Evolutionary conservation across 1,140 invertebrate genomes (phyloP), one percentile per base, ranked within the genome.

Genomic region (Aphaenogaster rudis): DNA sequence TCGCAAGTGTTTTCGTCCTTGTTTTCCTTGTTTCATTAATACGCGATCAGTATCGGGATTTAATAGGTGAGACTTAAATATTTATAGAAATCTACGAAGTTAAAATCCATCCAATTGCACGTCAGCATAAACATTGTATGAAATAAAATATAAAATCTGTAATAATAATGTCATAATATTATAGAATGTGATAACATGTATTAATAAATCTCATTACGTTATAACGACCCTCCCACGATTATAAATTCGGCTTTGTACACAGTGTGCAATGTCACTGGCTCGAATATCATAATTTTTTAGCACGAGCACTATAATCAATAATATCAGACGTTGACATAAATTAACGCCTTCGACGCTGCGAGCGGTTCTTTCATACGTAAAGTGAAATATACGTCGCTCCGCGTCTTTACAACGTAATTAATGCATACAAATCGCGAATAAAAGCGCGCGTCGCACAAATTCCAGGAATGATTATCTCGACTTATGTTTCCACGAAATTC

Each of bases 401-500:
- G 48, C 66, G 21, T 81, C 36, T 72, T 71, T 69, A 54, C 42
- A 63, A 36, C 15, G 69, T 78, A 71, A 90, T 90, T 89, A 90
- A 90, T 88, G 61, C 63, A 21, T n/a, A 74, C 48, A 74, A 74
- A 82, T 72, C 33, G 69, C 48, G 66, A 33, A 76, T 71, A 69
- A 69, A 81, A 69, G 39, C 63, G 33, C n/a, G 11, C 33, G 45
- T 67, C 63, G 28, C 45, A 78, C 45, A 48, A 87, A 76, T 90
- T 90, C 88, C 78, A n/a, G 28, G 72, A 90, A 89, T 89, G 72
- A 90, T 90, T 89, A 90, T 82, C 72, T 66, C 86, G 67, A 90
- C 64, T 90, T 87, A 90, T 87, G 79, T 87, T 87, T 90, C 88
- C 86, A 79, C 89, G 88, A 90, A 90, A 90, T 79, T 90, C 74